These are phyloP conservation scores for Lithophane socia DNA, from an alignment of 2,888 invertebrate genomes.

Conservation along the genomic window DNA sequence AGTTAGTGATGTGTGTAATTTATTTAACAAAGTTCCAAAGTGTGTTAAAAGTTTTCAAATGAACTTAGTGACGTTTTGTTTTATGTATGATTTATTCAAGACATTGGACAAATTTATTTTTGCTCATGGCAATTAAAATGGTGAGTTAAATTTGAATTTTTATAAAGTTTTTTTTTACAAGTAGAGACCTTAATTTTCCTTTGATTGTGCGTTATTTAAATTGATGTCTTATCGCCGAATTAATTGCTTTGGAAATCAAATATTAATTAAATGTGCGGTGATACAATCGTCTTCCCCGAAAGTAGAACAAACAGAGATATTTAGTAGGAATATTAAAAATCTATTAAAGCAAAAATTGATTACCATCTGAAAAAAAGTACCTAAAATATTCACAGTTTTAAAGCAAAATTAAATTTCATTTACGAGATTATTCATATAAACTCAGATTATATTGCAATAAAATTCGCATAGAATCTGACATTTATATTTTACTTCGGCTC, in stretches of 20 bases:
- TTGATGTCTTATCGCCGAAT: slow-evolving; percentile 49
- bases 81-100: slow-evolving; percentile 90
- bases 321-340: background rate
- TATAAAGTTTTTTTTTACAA: slow-evolving; percentile 23
- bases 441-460: slow-evolving; percentile 25
- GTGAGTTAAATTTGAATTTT: slow-evolving; percentile 78
- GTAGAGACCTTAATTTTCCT: background rate
- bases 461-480: slow-evolving; percentile 15
- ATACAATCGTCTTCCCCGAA: slow-evolving; percentile 29
- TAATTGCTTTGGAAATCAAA: slow-evolving; percentile 59
- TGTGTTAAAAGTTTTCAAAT: slow-evolving; percentile 81
- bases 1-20: slow-evolving; percentile 63
- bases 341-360: background rate
- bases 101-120: slow-evolving; percentile 88
- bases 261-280: slow-evolving; percentile 40
- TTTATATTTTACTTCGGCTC: slow-evolving; percentile 1
- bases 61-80: slow-evolving; percentile 85
- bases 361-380: background rate
- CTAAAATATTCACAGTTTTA: too few species aligned
- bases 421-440: background rate
- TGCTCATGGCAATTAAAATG: slow-evolving; percentile 89
- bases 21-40: slow-evolving; percentile 69
- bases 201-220: slow-evolving; percentile 38
- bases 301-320: slow-evolving; percentile 11
- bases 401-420: background rate